These are phyloP conservation scores for Epinotia bilunana DNA, from an alignment of 2,888 invertebrate species.

Conservation along the genomic window DNA sequence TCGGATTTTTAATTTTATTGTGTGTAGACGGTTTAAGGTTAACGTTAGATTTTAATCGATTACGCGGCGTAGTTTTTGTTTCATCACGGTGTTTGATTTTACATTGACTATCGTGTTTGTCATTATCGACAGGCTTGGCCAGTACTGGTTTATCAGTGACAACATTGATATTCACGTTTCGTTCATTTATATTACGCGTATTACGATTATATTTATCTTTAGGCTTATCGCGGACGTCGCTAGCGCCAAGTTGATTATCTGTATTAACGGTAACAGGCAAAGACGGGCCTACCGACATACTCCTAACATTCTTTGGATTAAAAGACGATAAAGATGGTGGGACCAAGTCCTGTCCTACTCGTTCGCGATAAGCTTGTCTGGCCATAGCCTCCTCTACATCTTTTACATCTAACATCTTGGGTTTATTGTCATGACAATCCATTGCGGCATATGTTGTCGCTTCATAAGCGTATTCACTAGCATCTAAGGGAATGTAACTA, in stretches of 20 bases:
- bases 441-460: neutral
- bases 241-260: constrained; percentile 12
- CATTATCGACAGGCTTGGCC: constrained; percentile 5
- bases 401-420: constrained; percentile 8
- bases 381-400: constrained; percentile 56
- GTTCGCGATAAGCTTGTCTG: constrained; percentile 58
- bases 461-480: constrained; percentile 18
- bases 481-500: constrained; percentile 22
- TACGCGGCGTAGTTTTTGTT: constrained; percentile 12
- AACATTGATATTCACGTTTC: constrained; percentile 22
- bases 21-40: neutral
- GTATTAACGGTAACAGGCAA: constrained; percentile 32
- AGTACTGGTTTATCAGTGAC: constrained; percentile 33
- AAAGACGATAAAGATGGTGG: constrained; percentile 54
- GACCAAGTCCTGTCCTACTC: constrained; percentile 57
- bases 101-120: constrained; percentile 2
- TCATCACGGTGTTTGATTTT: constrained; percentile 5
- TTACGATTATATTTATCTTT: constrained; percentile 36
- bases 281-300: constrained; percentile 64
- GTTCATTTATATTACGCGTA: constrained; percentile 33
- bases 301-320: constrained; percentile 69
- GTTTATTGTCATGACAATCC: constrained; percentile 45
- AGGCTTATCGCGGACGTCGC: constrained; percentile 22
- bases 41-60: neutral
- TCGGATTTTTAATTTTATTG: constrained; percentile 1